phyloP scores from a whole-genome alignment of 1,140 invertebrate species.

The Drosophila seguyi region DNA sequence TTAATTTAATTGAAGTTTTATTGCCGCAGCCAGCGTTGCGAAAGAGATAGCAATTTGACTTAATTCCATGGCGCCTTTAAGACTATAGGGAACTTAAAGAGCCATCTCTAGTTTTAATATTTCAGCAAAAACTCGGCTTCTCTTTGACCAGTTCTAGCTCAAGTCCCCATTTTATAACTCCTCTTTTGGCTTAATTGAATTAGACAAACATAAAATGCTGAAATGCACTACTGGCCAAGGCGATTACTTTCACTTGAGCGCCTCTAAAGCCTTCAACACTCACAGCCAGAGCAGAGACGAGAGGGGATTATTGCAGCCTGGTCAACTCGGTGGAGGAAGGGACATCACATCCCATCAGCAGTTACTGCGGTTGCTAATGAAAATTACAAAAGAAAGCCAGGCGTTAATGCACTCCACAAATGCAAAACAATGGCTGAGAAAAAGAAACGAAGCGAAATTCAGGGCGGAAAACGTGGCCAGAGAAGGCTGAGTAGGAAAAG shows the following conservation, averaged over 20 bases:
- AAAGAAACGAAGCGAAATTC: slow-evolving; percentile 1
- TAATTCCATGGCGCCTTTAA: slow-evolving; percentile 19
- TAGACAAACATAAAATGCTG: slow-evolving; percentile 63
- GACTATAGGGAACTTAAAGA: slow-evolving; percentile 25
- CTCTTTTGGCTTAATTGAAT: slow-evolving; percentile 66
- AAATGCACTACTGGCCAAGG: slow-evolving; percentile 36
- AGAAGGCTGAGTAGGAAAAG: background rate
- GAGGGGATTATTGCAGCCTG: slow-evolving; percentile 24
- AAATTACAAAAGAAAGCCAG: slow-evolving; percentile 60
- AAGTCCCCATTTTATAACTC: slow-evolving; percentile 28
- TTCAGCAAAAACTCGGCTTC: background rate
- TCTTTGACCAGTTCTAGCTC: background rate
- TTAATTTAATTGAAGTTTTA: slow-evolving; percentile 83
- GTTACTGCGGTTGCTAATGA: slow-evolving; percentile 63
- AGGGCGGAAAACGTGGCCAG: background rate
- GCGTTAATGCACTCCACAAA: slow-evolving; percentile 56
- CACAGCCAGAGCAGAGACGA: slow-evolving; percentile 7
- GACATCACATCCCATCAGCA: slow-evolving; percentile 27
- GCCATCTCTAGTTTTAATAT: background rate
- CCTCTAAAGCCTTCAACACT: slow-evolving; percentile 64
- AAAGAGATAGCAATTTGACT: slow-evolving; percentile 50
- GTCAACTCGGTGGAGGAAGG: slow-evolving; percentile 37
- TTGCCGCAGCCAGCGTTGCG: slow-evolving; percentile 60
- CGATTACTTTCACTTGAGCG: slow-evolving; percentile 81
- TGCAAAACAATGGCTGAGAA: slow-evolving; percentile 32